These are phyloP conservation scores for Drosophila niveifrons DNA, from an alignment of 2,888 invertebrate species.

Conservation along the genomic window DNA sequence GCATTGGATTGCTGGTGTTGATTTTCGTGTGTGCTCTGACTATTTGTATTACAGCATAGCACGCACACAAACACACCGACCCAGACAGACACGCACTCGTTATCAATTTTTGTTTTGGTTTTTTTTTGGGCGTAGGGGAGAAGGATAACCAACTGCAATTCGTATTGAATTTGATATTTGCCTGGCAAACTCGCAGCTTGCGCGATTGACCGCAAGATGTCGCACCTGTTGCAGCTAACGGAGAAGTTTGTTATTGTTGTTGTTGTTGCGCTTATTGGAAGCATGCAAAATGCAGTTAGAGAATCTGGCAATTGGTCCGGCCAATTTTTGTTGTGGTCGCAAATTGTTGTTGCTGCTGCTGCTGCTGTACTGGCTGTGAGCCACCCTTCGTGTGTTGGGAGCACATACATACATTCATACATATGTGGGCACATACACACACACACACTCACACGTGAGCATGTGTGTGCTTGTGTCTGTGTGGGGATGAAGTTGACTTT, in stretches of 20 bases:
- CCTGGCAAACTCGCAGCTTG: constrained; percentile 22
- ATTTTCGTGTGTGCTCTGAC: constrained; percentile 25
- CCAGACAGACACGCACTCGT: neutral
- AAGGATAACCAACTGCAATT: neutral
- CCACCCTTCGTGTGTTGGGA: constrained; percentile 34
- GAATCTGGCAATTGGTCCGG: constrained; percentile 30
- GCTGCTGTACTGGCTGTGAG: constrained; percentile 12
- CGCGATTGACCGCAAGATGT: constrained; percentile 34
- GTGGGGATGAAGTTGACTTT: constrained; percentile 51
- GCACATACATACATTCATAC: constrained; percentile 9
- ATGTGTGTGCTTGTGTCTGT: constrained; percentile 4
- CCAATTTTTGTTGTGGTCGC: constrained; percentile 12
- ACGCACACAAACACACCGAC: constrained; percentile 8
- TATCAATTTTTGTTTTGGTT: constrained; percentile 8
- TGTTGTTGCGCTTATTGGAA: constrained; percentile 18
- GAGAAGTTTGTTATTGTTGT: neutral
- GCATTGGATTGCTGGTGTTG: constrained; percentile 24
- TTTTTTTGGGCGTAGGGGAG: neutral
- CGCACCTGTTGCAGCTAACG: constrained; percentile 39
- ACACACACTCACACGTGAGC: constrained; percentile 10
- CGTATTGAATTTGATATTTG: constrained; percentile 8
- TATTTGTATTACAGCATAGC: constrained; percentile 27
- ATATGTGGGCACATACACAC: neutral
- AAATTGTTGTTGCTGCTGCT: neutral
- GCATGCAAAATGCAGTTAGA: constrained; percentile 28